Conservation (phyloP, 2,113 vertebrate genomes). For the Hippolais icterina region DNA sequence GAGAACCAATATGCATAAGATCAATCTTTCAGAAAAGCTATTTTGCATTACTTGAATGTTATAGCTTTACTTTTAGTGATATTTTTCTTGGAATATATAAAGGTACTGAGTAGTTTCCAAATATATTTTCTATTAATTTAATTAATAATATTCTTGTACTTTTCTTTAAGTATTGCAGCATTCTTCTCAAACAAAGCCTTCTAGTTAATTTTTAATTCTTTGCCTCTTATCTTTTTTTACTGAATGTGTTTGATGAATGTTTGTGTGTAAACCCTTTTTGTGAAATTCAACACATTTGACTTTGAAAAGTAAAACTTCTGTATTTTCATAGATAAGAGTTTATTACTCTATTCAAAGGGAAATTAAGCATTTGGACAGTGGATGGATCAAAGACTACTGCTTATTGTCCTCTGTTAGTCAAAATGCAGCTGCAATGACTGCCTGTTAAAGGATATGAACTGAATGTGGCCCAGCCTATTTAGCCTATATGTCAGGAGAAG, state of each 20-base stretch:
- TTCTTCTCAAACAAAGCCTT: neutral
- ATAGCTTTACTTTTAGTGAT: neutral
- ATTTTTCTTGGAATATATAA: neutral
- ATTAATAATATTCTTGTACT: neutral
- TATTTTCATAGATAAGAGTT: neutral
- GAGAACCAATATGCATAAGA: neutral
- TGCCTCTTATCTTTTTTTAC: neutral
- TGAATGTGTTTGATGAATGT: neutral
- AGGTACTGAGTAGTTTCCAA: neutral
- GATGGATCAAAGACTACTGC: neutral
- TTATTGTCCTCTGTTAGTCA: neutral
- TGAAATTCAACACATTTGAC: neutral
- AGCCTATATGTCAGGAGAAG: neutral
- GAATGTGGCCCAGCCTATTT: neutral
- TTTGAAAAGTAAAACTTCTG: conserved; percentile 8
- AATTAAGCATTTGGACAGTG: neutral
- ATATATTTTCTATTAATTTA: neutral
- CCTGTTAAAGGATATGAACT: neutral
- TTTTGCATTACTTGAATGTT: neutral
- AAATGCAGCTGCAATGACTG: neutral
- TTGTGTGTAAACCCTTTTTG: neutral
- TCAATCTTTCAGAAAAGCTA: neutral
- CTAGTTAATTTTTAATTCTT: neutral
- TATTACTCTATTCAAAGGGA: neutral
- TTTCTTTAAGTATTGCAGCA: neutral